A percentile compares a stretch with the other conserved stretches of the same genome.
These are phyloP conservation scores for Semnornis frantzii DNA, from an alignment of 2,113 vertebrate species.

Conservation along the genomic window DNA sequence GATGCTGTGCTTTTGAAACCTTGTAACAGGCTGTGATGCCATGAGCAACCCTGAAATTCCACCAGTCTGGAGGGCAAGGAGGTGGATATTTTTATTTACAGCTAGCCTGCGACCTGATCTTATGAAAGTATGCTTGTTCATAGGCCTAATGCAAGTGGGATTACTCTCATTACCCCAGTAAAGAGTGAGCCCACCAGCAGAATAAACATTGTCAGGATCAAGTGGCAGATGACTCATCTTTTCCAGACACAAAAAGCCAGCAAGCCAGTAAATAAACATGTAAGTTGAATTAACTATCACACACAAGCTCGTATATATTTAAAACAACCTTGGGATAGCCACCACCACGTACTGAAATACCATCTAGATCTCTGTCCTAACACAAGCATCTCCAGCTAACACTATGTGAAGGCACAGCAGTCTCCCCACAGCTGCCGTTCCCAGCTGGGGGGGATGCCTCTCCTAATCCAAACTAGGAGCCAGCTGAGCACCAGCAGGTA, in stretches of 20 bases:
- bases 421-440: background rate
- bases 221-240: conserved; percentile 42
- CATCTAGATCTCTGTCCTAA: background rate
- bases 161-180: background rate
- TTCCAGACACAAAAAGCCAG: conserved; percentile 43
- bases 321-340: background rate
- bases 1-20: background rate
- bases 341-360: accelerated
- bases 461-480: background rate
- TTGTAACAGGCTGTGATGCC: background rate
- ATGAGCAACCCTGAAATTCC: background rate
- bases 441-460: background rate
- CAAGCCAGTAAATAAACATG: background rate
- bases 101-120: background rate
- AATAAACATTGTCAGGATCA: conserved; percentile 43
- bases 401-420: background rate
- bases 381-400: background rate
- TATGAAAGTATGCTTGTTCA: background rate
- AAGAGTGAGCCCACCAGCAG: conserved; percentile 16
- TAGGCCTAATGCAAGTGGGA: background rate
- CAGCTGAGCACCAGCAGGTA: background rate
- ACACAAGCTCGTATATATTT: background rate
- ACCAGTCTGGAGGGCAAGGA: background rate
- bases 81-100: conserved; percentile 37
- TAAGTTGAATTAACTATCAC: conserved; percentile 28